Conservation (phyloP, 2,888 invertebrate species). For the Hyalella azteca region DNA sequence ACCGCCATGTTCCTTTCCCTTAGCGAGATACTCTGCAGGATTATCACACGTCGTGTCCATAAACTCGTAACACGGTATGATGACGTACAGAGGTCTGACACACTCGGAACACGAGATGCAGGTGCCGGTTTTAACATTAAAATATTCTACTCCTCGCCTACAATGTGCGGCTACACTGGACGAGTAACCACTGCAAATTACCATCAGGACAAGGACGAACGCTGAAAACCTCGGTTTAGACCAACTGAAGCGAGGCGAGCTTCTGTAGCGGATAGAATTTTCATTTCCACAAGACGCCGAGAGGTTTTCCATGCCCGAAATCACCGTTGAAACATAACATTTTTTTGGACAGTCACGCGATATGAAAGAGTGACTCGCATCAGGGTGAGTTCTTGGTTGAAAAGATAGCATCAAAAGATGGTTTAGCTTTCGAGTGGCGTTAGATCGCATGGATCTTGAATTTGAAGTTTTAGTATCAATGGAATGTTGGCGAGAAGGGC, state of each 20-base stretch:
- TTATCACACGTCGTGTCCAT: background rate
- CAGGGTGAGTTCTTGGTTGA: background rate
- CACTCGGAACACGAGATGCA: background rate
- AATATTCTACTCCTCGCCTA: background rate
- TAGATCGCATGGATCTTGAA: background rate
- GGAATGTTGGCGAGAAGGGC: background rate
- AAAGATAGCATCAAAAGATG: background rate
- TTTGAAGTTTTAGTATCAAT: background rate
- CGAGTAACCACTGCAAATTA: background rate
- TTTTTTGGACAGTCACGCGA: background rate
- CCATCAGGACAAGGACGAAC: background rate
- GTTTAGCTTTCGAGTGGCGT: background rate
- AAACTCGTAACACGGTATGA: constrained; percentile 4
- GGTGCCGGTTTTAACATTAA: background rate
- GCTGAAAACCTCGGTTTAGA: background rate
- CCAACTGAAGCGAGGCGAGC: background rate
- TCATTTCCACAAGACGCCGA: background rate
- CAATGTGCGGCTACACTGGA: background rate
- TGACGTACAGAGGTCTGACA: background rate
- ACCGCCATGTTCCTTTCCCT: background rate
- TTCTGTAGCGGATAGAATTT: no score
- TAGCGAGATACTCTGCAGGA: background rate
- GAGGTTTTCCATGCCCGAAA: background rate
- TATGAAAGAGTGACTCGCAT: background rate
- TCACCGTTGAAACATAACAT: background rate